A percentile compares a stretch with the other conserved stretches of the same genome.
phyloP scores from a whole-genome alignment of 1,140 invertebrate species.

The Sycobia sp. region DNA sequence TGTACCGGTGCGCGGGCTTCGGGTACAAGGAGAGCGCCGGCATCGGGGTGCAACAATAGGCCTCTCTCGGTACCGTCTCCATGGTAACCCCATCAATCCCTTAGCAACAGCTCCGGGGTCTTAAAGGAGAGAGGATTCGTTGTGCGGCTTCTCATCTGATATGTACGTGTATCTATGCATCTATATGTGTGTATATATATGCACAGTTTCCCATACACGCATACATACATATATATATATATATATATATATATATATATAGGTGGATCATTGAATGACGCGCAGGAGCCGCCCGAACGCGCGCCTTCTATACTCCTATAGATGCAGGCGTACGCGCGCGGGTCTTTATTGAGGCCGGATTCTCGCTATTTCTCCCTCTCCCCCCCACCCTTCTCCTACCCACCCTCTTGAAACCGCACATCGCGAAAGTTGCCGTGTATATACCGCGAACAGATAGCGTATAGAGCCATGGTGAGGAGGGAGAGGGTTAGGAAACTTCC shows the following conservation, averaged over 20 bases:
- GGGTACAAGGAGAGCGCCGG: slow-evolving; percentile 14
- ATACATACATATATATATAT: no score
- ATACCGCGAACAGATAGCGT: no score
- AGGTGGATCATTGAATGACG: slow-evolving; percentile 45
- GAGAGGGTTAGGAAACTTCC: slow-evolving; percentile 35
- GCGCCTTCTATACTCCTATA: background rate
- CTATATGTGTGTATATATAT: background rate
- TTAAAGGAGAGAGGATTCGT: slow-evolving; percentile 60
- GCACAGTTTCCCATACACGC: no score
- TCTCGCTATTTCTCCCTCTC: background rate
- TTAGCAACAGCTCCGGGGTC: slow-evolving; percentile 63
- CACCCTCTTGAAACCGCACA: slow-evolving; percentile 29
- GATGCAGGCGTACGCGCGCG: background rate
- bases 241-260: background rate
- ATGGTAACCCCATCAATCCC: slow-evolving; percentile 62
- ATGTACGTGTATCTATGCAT: slow-evolving; percentile 5
- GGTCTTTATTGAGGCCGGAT: slow-evolving; percentile 5
- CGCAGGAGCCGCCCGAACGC: slow-evolving; percentile 1
- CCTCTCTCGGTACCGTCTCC: slow-evolving; percentile 51
- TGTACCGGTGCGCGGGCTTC: slow-evolving; percentile 42
- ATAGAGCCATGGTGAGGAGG: slow-evolving; percentile 47
- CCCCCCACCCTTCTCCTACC: background rate
- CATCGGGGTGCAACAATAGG: slow-evolving; percentile 59
- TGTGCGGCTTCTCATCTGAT: slow-evolving; percentile 33
- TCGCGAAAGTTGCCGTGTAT: background rate